phyloP scores from a whole-genome alignment of 2,797 vertebrate genomes.

The Adrianichthys oophorus region DNA sequence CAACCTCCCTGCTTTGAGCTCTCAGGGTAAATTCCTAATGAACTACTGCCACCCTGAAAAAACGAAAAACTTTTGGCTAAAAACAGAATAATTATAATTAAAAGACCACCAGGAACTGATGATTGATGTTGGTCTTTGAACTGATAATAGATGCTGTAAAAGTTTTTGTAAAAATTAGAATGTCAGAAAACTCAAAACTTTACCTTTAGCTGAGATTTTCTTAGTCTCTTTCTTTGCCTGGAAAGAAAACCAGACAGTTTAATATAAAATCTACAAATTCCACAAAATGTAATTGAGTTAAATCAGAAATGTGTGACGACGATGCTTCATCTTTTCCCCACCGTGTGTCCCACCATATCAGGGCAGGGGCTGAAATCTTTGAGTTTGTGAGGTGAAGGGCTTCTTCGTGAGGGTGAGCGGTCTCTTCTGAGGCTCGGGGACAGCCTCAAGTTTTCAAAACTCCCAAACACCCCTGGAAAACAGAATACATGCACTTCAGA shows the following conservation, averaged over 20 bases:
- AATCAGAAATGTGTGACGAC: not conserved
- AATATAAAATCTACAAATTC: not conserved
- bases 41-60: no score
- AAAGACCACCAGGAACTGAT: not conserved
- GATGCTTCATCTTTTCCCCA: conserved; percentile 25
- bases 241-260: conserved; percentile 11
- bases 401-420: conserved; percentile 31
- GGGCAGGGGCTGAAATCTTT: conserved; percentile 66
- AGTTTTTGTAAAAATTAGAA: not conserved
- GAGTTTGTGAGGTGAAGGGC: conserved; percentile 32
- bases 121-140: not conserved
- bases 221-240: conserved; percentile 73
- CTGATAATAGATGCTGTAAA: not conserved
- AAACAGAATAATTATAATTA: no score
- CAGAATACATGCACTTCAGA: not conserved
- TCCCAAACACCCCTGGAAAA: conserved; percentile 31
- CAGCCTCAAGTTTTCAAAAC: conserved; percentile 22
- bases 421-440: conserved; percentile 30
- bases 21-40: no score
- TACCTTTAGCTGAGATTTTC: conserved; percentile 75
- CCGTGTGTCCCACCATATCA: conserved; percentile 76
- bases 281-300: not conserved
- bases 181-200: not conserved
- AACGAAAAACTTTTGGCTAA: no score
- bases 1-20: no score